phyloP scores from a whole-genome alignment of 2,113 vertebrate species.

The Antidorcas marsupialis region DNA sequence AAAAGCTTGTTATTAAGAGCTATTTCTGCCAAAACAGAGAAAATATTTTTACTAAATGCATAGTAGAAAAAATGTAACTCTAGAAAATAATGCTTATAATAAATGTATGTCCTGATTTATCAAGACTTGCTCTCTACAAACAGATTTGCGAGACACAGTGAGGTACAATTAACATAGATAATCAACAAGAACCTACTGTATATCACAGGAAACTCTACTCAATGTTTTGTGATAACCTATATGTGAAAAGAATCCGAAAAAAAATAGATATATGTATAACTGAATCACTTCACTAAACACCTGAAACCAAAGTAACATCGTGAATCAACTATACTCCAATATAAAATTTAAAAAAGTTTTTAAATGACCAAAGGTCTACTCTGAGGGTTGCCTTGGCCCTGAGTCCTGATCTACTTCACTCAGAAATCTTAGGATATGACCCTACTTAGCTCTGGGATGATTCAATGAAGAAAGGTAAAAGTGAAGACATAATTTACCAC shows the following conservation, averaged over 20 bases:
- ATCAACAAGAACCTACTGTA: background rate
- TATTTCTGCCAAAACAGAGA: background rate
- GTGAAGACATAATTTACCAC: background rate
- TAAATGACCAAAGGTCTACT: background rate
- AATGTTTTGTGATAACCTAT: background rate
- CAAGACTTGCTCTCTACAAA: background rate
- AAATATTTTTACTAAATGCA: background rate
- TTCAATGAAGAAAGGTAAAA: background rate
- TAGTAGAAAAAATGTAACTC: background rate
- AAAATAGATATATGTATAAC: background rate
- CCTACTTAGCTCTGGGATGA: background rate
- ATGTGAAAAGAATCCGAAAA: background rate
- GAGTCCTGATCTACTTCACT: background rate
- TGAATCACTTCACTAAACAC: background rate
- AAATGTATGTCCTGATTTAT: background rate
- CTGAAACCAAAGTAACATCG: background rate
- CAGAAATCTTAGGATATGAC: background rate
- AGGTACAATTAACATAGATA: background rate
- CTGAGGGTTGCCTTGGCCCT: background rate
- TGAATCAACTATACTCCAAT: background rate
- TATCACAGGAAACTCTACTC: background rate
- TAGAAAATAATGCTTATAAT: conserved; percentile 21
- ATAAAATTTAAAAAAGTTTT: background rate
- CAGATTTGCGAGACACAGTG: background rate
- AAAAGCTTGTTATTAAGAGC: background rate